These are phyloP conservation scores for Oriolus oriolus DNA, from an alignment of 2,113 vertebrate species.

Conservation along the genomic window DNA sequence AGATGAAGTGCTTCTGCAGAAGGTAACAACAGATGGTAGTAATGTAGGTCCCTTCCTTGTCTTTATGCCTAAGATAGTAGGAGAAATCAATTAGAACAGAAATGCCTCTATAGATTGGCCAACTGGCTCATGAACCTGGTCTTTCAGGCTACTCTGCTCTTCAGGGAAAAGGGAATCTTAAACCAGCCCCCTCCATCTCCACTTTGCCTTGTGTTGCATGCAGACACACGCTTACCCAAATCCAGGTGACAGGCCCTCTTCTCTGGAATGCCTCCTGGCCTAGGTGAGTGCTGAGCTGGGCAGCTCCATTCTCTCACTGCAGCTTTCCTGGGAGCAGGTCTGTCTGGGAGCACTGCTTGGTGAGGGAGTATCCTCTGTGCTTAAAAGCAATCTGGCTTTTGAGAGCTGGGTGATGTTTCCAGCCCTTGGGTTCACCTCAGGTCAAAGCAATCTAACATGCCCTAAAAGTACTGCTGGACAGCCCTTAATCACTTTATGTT, in stretches of 20 bases:
- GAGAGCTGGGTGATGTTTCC: not conserved
- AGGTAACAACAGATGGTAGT: conserved; percentile 17
- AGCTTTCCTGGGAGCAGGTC: not conserved
- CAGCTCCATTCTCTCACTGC: not conserved
- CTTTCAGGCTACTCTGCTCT: not conserved
- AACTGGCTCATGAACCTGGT: not conserved
- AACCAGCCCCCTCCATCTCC: not conserved
- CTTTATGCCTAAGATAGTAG: not conserved
- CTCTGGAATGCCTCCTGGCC: not conserved
- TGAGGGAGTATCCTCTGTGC: not conserved
- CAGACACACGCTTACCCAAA: not conserved
- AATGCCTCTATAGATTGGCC: not conserved
- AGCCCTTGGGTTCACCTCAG: conserved; percentile 7
- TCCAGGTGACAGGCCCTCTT: not conserved
- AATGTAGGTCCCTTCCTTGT: not conserved
- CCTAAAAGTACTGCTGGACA: not conserved
- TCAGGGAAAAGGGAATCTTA: not conserved
- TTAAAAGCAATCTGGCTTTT: conserved; percentile 18
- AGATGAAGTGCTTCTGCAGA: not conserved
- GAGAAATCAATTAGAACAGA: not conserved
- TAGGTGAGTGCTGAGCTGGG: not conserved
- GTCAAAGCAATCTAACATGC: conserved; percentile 44
- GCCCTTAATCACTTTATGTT: conserved; percentile 22
- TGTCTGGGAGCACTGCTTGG: not conserved
- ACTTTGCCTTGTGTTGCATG: not conserved